Evolutionary conservation across 2,888 invertebrate genomes (phyloP).

Genomic region (Epinotia ramella): DNA sequence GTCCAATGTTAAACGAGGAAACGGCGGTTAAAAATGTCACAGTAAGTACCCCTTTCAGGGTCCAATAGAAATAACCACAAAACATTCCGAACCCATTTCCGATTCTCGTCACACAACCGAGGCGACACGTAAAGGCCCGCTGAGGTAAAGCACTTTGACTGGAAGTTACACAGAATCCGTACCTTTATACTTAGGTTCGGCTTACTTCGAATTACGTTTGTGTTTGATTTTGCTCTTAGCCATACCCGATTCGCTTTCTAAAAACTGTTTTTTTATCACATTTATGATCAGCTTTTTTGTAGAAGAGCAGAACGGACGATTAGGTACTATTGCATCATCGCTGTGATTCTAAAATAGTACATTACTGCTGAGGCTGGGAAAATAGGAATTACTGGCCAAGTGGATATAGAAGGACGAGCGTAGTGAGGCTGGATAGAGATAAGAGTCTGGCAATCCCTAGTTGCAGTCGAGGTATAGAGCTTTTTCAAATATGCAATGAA

Average conservation of each 20-base stretch:
- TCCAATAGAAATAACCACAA: slow-evolving; percentile 81
- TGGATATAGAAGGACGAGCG: no score
- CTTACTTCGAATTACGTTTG: slow-evolving; percentile 33
- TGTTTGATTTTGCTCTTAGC: slow-evolving; percentile 18
- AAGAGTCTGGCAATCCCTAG: no score
- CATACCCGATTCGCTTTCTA: background rate
- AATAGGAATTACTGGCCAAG: no score
- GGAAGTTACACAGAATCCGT: slow-evolving; percentile 41
- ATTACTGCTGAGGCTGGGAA: no score
- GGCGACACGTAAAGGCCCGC: slow-evolving; percentile 69
- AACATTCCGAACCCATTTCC: slow-evolving; percentile 77
- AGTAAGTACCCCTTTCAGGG: slow-evolving; percentile 73
- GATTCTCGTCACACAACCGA: slow-evolving; percentile 77
- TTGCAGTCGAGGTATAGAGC: no score
- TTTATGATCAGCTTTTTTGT: no score
- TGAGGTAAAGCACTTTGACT: slow-evolving; percentile 55
- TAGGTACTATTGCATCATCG: no score
- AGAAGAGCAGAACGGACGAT: no score
- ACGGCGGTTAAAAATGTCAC: slow-evolving; percentile 72
- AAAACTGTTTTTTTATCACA: background rate
- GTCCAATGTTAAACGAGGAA: slow-evolving; percentile 62
- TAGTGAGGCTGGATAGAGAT: no score
- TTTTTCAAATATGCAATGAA: no score
- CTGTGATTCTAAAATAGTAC: no score
- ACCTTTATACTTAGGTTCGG: slow-evolving; percentile 38